Conservation (phyloP, 2,797 vertebrate genomes). For the Trachurus trachurus region DNA sequence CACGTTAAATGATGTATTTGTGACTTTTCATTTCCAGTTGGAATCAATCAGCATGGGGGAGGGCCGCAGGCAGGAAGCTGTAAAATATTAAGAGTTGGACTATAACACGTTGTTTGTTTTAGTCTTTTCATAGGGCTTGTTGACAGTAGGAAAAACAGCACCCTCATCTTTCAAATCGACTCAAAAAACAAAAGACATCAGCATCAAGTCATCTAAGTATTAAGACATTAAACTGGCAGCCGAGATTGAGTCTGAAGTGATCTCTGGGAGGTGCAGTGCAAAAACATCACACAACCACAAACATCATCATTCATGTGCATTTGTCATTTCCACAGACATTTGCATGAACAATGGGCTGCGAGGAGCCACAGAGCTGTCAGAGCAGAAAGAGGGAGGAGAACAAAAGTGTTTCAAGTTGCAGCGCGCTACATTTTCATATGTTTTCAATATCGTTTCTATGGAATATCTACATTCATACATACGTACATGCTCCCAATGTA, state of each 20-base stretch:
- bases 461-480: conserved; percentile 24
- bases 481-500: conserved; percentile 15
- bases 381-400: conserved; percentile 19
- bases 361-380: conserved; percentile 28
- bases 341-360: conserved; percentile 15
- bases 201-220: conserved; percentile 5
- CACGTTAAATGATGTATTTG: not conserved
- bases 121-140: conserved; percentile 4
- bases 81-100: not conserved
- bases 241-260: conserved; percentile 8
- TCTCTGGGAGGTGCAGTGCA: conserved; percentile 9
- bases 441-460: conserved; percentile 52
- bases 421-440: conserved; percentile 41
- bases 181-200: conserved; percentile 2
- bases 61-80: not conserved
- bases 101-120: conserved; percentile 12
- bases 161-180: not conserved
- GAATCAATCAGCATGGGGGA: not conserved
- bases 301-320: conserved; percentile 19
- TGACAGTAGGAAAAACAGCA: not conserved
- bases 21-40: not conserved
- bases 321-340: conserved; percentile 31
- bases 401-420: conserved; percentile 4
- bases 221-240: conserved; percentile 6
- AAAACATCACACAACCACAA: conserved; percentile 10